Evolutionary conservation across 2,113 vertebrate genomes (phyloP), one percentile per base, ranked within the genome.

Genomic region (Daphoenositta chrysoptera): DNA sequence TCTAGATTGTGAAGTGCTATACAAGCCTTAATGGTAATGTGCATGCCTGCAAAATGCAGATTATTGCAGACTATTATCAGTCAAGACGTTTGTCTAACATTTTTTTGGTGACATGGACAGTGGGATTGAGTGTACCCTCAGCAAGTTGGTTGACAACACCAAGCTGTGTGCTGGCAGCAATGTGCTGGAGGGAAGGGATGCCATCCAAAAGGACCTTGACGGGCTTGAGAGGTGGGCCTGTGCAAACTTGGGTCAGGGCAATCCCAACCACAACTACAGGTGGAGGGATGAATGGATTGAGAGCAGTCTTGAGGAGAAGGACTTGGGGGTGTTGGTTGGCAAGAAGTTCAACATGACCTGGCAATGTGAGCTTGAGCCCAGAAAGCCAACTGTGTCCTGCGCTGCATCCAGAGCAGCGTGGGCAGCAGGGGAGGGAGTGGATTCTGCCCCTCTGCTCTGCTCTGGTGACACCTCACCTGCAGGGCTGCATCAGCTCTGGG

Each of bases 331-430:
- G 54, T 35, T 83, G 54, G 30, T 31, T 54, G 47, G 27, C 10
- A 8, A 35, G 30, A 47, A 48, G 26, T 27, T 61, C 21, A 15
- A 0, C 10, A 10, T 76, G n/a, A 69, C 24, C 24, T 1, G 0
- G 28, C 28, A 40, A 30, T 13, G 39, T 40, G n/a, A 8, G 4
- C 45, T 47, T 4, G 3, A 75, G 30, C 30, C 61, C 53, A 47
- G 20, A 61, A 47, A 53, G 21, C 40, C 30, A 47, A 0, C 1
- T 15, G 6, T 31, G 11, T 31, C 40, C 53, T 35, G n/a, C 37
- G 14, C 53, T 47, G 30, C 40, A 53, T 26, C 39, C n/a, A 53
- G 15, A 47, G 69, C 60, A 82, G 28, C 0, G 0, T 9, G n/a
- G 7, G 5, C 61, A 69, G 20, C n/a, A 47, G 61, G 26, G 27